Base-by-base conservation (phyloP, 1,140 invertebrate genomes). In the Caenorhabditis elegans region DNA sequence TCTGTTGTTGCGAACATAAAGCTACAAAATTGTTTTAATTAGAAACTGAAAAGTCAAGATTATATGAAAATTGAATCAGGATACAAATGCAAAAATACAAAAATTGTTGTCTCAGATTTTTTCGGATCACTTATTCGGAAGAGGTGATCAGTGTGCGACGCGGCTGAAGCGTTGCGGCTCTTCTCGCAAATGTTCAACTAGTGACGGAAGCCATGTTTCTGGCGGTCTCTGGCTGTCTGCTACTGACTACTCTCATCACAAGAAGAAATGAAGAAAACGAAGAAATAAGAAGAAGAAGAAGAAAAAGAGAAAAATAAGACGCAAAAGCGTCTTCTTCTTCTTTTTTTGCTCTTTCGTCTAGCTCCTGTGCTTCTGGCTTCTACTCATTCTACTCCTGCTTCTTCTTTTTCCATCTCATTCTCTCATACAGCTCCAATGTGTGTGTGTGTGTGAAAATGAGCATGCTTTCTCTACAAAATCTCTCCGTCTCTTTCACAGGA, bases 151-250 rank as follows among this genome's bases (percentile, higher is more conserved):
- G 60, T 39, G 34, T 70, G 60, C 34, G 60, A 70, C 11, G 60
- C 60, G 60, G 60, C 43, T n/a, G 60, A 70, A 19, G 60, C 60
- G 60, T 70, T 31, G 60, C 60, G 60, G 60, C 34, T 39, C 53
- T 60, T 60, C 53, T 70, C 34, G 60, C 60, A 70, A 31, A 39
- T 70, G 60, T 70, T 39, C 34, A 39, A 70, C 34, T 70, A 70
- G 31, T 70, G 60, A 70, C 60, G 60, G 60, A 34, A 70, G 60
- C 60, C 60, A 70, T 70, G 60, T 70, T 70, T 70, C 60, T 70
- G 60, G 60, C 34, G n/a, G 53, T 28, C 53, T 60, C 53, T 60
- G 53, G 6, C 53, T 28, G 60, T 70, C 60, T 70, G 39, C 60
- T 70, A 70, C 60, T 70, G 60, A 70, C 60, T 19, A 26, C 60